These are phyloP conservation scores for Sebastes matsubarae DNA, from an alignment of 2,797 vertebrate species.

Conservation along the genomic window DNA sequence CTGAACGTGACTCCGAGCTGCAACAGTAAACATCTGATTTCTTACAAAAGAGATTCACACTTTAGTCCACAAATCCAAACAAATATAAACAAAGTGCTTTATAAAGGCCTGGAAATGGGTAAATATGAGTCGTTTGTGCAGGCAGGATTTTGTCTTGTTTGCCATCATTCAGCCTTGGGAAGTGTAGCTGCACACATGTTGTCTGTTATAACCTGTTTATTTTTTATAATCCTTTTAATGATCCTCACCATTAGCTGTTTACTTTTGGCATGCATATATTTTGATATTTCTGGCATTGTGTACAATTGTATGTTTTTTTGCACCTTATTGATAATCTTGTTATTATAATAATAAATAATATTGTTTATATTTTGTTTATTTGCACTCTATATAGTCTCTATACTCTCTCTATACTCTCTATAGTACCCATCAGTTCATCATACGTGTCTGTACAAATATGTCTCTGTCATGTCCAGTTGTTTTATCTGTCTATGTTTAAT, in stretches of 20 bases:
- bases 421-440: too few species aligned
- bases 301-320: background rate
- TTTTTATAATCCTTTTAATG: background rate
- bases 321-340: background rate
- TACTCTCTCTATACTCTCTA: too few species aligned
- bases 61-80: background rate
- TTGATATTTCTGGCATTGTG: background rate
- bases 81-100: background rate
- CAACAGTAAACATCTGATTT: background rate
- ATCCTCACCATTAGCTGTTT: background rate
- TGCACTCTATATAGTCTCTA: background rate
- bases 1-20: background rate
- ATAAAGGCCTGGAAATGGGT: background rate
- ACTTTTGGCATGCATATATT: background rate
- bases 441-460: too few species aligned
- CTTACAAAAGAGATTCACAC: fast-evolving
- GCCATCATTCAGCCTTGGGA: background rate
- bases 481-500: too few species aligned
- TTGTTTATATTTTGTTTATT: background rate
- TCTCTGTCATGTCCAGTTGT: too few species aligned
- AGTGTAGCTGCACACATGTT: too few species aligned
- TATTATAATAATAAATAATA: background rate
- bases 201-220: background rate
- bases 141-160: background rate
- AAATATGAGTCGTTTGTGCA: background rate